Conservation (phyloP, 2,113 vertebrate genomes). For the Notechis scutatus region DNA sequence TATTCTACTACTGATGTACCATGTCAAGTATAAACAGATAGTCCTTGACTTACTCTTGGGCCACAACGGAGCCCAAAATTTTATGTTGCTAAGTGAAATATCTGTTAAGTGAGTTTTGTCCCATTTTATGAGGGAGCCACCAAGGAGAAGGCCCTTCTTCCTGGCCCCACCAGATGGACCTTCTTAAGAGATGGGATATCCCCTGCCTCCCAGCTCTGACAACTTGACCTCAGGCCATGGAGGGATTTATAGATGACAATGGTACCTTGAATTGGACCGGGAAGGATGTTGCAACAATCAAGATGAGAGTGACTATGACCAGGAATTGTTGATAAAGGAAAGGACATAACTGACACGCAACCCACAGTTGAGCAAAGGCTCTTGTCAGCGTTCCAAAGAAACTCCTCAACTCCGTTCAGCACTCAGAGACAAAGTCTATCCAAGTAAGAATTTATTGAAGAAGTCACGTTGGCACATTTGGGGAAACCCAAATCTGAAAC, state of each 20-base stretch:
- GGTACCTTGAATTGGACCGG: not conserved
- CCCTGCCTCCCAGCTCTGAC: not conserved
- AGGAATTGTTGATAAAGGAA: not conserved
- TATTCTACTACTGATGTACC: not conserved
- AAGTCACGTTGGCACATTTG: no score
- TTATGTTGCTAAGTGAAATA: not conserved
- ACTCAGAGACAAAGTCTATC: no score
- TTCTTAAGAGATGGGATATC: not conserved
- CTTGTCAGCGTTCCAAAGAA: no score
- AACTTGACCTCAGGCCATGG: no score
- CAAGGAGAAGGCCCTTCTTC: not conserved
- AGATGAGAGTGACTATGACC: not conserved
- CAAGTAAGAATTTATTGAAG: no score
- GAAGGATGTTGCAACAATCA: not conserved
- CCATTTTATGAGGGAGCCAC: not conserved
- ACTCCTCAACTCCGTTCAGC: no score
- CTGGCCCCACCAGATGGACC: not conserved
- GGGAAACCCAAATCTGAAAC: no score
- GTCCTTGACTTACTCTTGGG: not conserved
- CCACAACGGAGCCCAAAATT: not conserved
- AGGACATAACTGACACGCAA: not conserved
- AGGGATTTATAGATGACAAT: not conserved
- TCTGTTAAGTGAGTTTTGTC: not conserved
- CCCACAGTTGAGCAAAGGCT: not conserved
- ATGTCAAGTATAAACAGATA: not conserved